A percentile compares a stretch with the other conserved stretches of the same genome.
Evolutionary conservation across 2,797 vertebrate genomes (phyloP).

Genomic region (Balearica regulorum): DNA sequence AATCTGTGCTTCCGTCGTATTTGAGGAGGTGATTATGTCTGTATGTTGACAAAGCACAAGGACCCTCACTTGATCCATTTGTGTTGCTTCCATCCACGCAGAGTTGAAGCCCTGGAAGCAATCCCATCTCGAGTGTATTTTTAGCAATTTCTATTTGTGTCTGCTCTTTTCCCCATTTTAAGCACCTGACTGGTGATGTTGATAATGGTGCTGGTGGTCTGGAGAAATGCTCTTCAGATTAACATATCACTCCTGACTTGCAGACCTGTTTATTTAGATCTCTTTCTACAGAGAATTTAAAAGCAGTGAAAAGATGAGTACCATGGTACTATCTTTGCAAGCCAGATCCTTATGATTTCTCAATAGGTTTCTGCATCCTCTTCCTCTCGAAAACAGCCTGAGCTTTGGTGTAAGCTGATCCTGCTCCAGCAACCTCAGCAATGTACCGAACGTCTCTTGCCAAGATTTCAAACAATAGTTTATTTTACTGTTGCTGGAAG

Average conservation of each 20-base stretch:
- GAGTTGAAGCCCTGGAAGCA: neutral
- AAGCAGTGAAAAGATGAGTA: neutral
- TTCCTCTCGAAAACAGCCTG: neutral
- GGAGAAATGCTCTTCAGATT: neutral
- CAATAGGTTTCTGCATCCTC: neutral
- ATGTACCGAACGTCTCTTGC: neutral
- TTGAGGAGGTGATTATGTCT: neutral
- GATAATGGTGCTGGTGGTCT: neutral
- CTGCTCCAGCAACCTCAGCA: slow-evolving; percentile 7
- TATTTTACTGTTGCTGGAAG: slow-evolving; percentile 35
- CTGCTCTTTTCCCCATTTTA: neutral
- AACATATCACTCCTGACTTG: neutral
- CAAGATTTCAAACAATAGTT: slow-evolving; percentile 40
- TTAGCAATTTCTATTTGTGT: neutral
- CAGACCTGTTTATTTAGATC: neutral
- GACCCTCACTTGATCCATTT: rapidly evolving
- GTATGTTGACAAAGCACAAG: neutral
- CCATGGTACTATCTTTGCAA: neutral
- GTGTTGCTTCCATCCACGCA: rapidly evolving
- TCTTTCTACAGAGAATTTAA: neutral
- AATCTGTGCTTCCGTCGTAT: rapidly evolving
- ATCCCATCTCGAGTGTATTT: neutral
- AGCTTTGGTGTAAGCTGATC: neutral
- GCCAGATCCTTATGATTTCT: neutral
- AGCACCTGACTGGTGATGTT: neutral